Evolutionary conservation across 2,113 vertebrate genomes (phyloP).

Genomic region (Odobenus rosmarus): DNA sequence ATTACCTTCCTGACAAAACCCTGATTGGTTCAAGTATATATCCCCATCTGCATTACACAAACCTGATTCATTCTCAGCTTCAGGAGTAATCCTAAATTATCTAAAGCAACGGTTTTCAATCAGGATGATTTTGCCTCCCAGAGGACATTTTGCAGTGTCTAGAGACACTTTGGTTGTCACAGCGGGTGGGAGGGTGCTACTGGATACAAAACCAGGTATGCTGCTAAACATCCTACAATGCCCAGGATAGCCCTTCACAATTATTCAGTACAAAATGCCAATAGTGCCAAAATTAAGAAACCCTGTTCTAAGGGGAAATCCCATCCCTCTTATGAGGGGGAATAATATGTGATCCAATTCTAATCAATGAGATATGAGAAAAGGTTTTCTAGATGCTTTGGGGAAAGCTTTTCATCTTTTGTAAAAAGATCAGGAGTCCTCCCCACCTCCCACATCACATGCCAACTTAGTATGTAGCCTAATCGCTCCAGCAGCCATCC

Average conservation of each 20-base stretch:
- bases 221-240: background rate
- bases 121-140: background rate
- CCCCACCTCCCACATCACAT: too few relatives aligned
- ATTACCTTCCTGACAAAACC: background rate
- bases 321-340: background rate
- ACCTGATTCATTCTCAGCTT: background rate
- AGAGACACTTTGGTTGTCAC: background rate
- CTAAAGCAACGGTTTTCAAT: background rate
- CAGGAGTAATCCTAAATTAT: constrained; percentile 9
- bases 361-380: background rate
- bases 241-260: background rate
- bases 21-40: background rate
- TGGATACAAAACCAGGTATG: background rate
- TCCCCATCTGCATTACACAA: background rate
- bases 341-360: background rate
- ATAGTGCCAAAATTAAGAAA: background rate
- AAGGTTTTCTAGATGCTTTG: background rate
- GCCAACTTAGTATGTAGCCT: background rate
- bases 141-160: background rate
- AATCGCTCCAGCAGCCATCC: background rate
- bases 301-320: background rate
- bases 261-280: background rate
- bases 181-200: background rate
- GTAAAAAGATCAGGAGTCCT: background rate
- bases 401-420: background rate